phyloP scores from a whole-genome alignment of 2,113 vertebrate genomes.

The Dasyurus viverrinus region DNA sequence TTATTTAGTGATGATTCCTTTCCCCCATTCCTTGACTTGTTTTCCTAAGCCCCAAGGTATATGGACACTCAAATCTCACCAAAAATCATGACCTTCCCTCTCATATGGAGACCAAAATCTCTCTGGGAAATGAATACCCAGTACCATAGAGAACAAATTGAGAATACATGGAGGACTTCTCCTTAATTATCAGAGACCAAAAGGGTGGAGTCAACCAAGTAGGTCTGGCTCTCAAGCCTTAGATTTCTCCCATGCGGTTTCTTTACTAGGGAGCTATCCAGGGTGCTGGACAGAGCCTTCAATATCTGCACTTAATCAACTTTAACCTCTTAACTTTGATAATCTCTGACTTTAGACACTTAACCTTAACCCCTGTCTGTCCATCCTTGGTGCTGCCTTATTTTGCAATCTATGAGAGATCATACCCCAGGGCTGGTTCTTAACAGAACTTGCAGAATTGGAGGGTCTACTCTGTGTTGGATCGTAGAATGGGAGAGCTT shows the following conservation, averaged over 20 bases:
- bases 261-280: slow-evolving; percentile 34
- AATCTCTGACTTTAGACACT: not conserved
- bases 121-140: not conserved
- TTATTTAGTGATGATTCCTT: not conserved
- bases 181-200: not conserved
- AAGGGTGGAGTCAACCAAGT: not conserved
- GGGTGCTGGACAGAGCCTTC: not conserved
- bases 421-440: not conserved
- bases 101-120: not conserved
- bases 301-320: not conserved
- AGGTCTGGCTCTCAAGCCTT: not conserved
- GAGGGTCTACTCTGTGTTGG: not conserved
- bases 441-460: no score
- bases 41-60: not conserved
- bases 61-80: not conserved
- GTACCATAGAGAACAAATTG: not conserved
- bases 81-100: not conserved
- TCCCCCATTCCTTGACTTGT: not conserved
- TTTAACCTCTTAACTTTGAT: not conserved
- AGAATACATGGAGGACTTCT: not conserved
- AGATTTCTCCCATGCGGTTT: not conserved
- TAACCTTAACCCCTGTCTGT: no score
- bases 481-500: not conserved
- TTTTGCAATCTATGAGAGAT: not conserved
- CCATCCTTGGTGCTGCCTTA: accelerated